These are phyloP conservation scores for Dioctria linearis DNA, from an alignment of 2,888 invertebrate genomes.

Conservation along the genomic window DNA sequence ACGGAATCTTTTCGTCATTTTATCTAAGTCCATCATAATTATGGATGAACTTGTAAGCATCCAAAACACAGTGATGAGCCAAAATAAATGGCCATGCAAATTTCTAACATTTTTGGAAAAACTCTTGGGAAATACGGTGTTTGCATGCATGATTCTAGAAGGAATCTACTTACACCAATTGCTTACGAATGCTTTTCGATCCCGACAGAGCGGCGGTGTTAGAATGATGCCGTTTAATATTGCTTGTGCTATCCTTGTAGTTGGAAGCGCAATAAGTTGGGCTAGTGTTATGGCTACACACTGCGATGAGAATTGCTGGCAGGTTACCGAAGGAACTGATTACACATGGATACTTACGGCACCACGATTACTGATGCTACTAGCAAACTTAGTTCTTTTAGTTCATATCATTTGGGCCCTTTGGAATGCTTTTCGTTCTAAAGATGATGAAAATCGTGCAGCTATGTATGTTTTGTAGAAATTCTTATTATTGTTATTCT, in stretches of 20 bases:
- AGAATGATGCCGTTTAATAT: conserved; percentile 72
- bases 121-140: conserved; percentile 75
- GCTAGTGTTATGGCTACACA: conserved; percentile 72
- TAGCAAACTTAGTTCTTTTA: conserved; percentile 75
- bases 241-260: conserved; percentile 70
- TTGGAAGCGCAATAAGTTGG: conserved; percentile 75
- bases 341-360: conserved; percentile 77
- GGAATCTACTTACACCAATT: conserved; percentile 78
- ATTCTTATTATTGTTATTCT: neutral
- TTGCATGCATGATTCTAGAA: conserved; percentile 80
- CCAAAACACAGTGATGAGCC: conserved; percentile 72
- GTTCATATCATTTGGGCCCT: conserved; percentile 78
- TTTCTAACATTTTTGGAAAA: conserved; percentile 74
- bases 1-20: conserved; percentile 74
- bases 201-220: conserved; percentile 68
- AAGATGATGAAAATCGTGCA: conserved; percentile 55
- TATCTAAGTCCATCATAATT: conserved; percentile 74
- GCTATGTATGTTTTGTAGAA: conserved; percentile 56
- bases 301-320: conserved; percentile 76
- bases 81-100: conserved; percentile 73
- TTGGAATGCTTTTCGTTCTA: conserved; percentile 75
- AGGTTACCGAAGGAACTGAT: conserved; percentile 73
- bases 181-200: conserved; percentile 77
- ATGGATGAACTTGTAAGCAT: conserved; percentile 72
- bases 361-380: conserved; percentile 74